phyloP scores from a whole-genome alignment of 64 coral and sea anemone genomes.

The Porites lutea region DNA sequence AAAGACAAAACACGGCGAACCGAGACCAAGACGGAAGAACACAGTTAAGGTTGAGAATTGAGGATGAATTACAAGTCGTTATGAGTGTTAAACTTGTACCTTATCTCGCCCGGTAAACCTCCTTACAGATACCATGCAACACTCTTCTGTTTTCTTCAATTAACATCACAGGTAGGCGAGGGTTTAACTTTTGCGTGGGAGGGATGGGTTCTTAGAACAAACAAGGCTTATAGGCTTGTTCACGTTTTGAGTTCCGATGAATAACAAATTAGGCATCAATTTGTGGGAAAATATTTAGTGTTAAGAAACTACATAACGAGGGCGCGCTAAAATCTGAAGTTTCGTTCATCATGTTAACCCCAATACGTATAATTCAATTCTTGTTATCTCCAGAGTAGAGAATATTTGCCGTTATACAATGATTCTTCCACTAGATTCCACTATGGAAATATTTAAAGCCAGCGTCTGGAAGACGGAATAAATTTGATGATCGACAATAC shows the following conservation, averaged over 20 bases:
- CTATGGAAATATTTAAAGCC: conserved; percentile 7
- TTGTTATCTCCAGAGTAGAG: too few relatives aligned
- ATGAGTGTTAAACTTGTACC: conserved; percentile 14
- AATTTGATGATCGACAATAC: background rate
- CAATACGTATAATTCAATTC: too few relatives aligned
- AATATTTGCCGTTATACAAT: background rate
- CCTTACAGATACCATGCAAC: background rate
- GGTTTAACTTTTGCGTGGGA: background rate
- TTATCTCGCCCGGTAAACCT: background rate
- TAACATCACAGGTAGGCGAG: background rate
- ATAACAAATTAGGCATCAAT: conserved; percentile 54
- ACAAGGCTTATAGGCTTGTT: background rate
- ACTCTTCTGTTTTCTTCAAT: background rate
- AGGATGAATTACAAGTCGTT: conserved; percentile 17
- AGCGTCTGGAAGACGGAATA: background rate
- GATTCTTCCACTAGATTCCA: background rate
- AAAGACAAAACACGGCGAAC: conserved; percentile 45
- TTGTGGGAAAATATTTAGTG: background rate
- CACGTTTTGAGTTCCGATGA: conserved; percentile 16
- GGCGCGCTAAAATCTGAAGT: background rate
- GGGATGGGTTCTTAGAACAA: background rate
- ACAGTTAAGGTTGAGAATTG: background rate
- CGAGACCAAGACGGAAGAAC: conserved; percentile 28
- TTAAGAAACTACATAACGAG: background rate
- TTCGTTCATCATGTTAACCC: background rate